Conservation (phyloP, 1,140 invertebrate genomes). For the Drosophila melanica region DNA sequence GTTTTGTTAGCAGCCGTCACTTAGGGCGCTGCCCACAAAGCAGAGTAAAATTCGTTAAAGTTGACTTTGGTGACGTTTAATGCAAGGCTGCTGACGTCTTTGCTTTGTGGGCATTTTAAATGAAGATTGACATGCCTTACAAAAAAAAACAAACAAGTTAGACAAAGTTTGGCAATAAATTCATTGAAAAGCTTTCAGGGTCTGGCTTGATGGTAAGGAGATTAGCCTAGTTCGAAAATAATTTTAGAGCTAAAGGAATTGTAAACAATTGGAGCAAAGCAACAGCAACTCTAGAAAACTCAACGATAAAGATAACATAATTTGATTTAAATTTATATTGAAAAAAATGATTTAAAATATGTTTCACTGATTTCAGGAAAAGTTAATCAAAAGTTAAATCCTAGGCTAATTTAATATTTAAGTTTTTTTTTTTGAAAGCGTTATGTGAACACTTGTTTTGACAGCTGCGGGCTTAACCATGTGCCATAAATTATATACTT, state of each 20-base stretch:
- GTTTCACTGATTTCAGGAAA: too few species aligned
- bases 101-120: not conserved
- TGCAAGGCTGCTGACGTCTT: conserved; percentile 27
- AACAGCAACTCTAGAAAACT: not conserved
- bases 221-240: conserved; percentile 10
- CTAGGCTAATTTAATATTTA: not conserved
- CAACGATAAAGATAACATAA: not conserved
- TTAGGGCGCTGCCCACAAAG: not conserved
- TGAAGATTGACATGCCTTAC: not conserved
- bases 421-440: not conserved
- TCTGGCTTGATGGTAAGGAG: not conserved
- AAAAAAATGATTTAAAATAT: too few species aligned
- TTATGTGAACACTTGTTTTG: conserved; percentile 13
- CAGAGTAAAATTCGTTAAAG: conserved; percentile 13
- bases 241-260: not conserved
- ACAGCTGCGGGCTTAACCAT: conserved; percentile 48
- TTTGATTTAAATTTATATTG: not conserved
- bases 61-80: conserved; percentile 41
- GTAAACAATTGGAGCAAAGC: not conserved
- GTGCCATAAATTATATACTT: conserved; percentile 58
- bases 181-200: not conserved
- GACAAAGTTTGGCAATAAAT: not conserved
- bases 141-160: conserved; percentile 1
- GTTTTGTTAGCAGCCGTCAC: not conserved
- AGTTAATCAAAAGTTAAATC: too few species aligned